Conservation (phyloP, 2,113 vertebrate species). For the Melanerpes aurifrons region DNA sequence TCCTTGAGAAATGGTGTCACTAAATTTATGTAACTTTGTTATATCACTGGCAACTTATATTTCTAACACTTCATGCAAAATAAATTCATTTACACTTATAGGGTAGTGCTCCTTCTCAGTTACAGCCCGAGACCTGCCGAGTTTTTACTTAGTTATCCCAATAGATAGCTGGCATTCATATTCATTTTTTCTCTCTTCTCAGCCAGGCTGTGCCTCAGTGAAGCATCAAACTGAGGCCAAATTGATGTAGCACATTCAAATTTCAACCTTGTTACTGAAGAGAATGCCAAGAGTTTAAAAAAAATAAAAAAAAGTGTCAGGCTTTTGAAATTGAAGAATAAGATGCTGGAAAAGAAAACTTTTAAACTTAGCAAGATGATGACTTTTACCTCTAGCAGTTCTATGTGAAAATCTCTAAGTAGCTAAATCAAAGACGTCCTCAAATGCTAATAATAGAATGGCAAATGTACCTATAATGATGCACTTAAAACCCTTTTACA, state of each 20-base stretch:
- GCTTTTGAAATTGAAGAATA: not conserved
- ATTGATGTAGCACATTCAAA: constrained; percentile 36
- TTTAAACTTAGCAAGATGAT: constrained; percentile 27
- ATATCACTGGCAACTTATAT: not conserved
- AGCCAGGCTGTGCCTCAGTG: constrained; percentile 15
- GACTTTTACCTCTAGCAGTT: not conserved
- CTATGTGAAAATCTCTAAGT: not conserved
- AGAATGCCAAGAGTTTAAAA: constrained; percentile 47
- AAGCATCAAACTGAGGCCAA: constrained; percentile 28
- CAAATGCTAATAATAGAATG: not conserved
- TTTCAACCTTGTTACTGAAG: constrained; percentile 43
- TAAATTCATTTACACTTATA: not conserved
- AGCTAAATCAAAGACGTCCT: constrained; percentile 16
- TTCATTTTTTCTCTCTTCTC: constrained; percentile 35
- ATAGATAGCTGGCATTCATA: constrained; percentile 22
- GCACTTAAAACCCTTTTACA: not conserved
- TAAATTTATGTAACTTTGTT: constrained; percentile 34
- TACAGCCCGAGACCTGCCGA: constrained; percentile 18
- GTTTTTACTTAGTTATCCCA: constrained; percentile 42
- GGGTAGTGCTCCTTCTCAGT: constrained; percentile 33
- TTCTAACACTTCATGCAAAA: constrained; percentile 38
- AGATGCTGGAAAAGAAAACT: constrained; percentile 33
- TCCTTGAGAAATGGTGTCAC: not conserved
- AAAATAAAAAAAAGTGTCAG: not conserved
- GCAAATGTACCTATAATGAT: not conserved